phyloP scores from a whole-genome alignment of 2,888 invertebrate species.

The Xestia sexstrigata region DNA sequence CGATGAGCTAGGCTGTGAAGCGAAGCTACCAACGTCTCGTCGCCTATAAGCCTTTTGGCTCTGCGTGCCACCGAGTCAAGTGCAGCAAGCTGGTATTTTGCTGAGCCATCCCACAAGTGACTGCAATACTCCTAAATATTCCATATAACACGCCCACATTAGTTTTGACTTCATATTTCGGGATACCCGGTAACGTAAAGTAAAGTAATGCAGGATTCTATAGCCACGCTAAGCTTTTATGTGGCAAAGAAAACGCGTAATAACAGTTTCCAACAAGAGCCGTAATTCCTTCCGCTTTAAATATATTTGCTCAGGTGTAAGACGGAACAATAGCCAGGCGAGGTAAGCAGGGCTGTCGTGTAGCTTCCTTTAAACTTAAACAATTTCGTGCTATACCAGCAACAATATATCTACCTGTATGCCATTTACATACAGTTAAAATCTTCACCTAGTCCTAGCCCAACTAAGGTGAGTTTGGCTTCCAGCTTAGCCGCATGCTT shows the following conservation, averaged over 20 bases:
- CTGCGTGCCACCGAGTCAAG: no score
- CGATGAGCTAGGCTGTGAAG: no score
- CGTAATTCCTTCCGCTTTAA: conserved; percentile 61
- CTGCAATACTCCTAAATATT: background rate
- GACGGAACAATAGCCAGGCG: conserved; percentile 23
- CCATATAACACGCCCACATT: conserved; percentile 24
- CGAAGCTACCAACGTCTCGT: no score
- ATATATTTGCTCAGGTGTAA: conserved; percentile 50
- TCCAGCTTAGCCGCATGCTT: background rate
- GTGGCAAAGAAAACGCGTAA: conserved; percentile 47
- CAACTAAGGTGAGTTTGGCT: background rate
- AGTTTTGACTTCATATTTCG: conserved; percentile 40
- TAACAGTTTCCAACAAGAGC: conserved; percentile 57
- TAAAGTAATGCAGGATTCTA: conserved; percentile 17
- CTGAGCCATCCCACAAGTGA: no score
- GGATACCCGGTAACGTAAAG: conserved; percentile 16
- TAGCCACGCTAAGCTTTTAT: conserved; percentile 28
- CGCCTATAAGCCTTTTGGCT: no score
- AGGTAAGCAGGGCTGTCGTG: background rate
- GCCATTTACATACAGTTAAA: background rate
- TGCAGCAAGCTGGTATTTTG: no score
- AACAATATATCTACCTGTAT: background rate
- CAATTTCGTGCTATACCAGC: background rate
- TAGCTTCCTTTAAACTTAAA: background rate
- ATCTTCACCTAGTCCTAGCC: background rate